Evolutionary conservation across 92 coral and sea anemone species (phyloP), one percentile per base, ranked within the genome.

Genomic region (Parazoanthus darwini): DNA sequence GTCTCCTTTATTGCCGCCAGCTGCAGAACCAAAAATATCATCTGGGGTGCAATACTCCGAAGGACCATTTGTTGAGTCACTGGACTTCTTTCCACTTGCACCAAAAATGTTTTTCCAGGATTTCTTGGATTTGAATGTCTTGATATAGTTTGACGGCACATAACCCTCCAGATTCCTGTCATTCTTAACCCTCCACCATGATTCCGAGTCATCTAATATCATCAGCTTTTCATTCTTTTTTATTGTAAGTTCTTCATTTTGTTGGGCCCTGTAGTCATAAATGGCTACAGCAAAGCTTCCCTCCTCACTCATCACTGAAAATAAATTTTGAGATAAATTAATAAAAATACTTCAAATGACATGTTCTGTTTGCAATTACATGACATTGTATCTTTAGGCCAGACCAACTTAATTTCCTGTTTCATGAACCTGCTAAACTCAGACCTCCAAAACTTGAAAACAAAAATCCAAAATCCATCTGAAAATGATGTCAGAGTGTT

Each of bases 111-210:
- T 93, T 82, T 95, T 94, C 80, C 90, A 87, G 33, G 83, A 87
- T 37, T 79, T 73, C 74, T 92, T 94, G 18, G 92, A 88, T 75
- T 89, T 91, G 70, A 90, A 83, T 68, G 90, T 82, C 65, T 87
- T 93, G 78, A 97, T 91, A 80, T 97, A 97, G 89, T 97, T 97
- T 44, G 99, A 97, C 0, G 99, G 99, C n/a, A 97, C 99, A 86
- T 92, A 96, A 1, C 99, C 99, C 11, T 92, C 91, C 75, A 89
- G 94, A 2, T 84, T 94, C 16, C 78, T 91, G n/a, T 96, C 95
- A 90, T 97, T 97, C 76, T 94, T 93, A 2, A 97, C 99, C 73
- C 90, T 91, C 99, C 99, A 97, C 99, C 99, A 97, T 35, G 97
- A 90, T 85, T 91, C 96, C 54, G 96, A 92, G 90, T 96, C 99